These are phyloP conservation scores for Pachypeltis micranthus DNA, from an alignment of 1,140 invertebrate species.

Conservation along the genomic window DNA sequence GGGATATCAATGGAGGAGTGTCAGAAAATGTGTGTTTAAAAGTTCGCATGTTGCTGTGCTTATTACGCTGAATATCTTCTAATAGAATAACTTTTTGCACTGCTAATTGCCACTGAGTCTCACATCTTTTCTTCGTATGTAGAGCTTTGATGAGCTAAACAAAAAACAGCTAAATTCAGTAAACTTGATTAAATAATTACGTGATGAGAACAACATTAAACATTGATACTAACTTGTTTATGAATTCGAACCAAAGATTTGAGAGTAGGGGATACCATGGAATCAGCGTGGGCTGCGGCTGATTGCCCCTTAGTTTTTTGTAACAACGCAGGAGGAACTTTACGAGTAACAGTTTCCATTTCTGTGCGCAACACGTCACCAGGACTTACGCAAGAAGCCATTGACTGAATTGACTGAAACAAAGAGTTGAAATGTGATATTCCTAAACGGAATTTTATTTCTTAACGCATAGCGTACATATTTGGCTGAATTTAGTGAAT, in stretches of 20 bases:
- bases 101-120: slow-evolving; percentile 83
- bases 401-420: slow-evolving; percentile 55
- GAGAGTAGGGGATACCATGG: slow-evolving; percentile 58
- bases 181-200: not conserved
- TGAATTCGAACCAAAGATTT: slow-evolving; percentile 72
- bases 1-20: slow-evolving; percentile 46
- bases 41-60: slow-evolving; percentile 54
- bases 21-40: slow-evolving; percentile 68
- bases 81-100: slow-evolving; percentile 66
- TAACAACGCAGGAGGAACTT: slow-evolving; percentile 64
- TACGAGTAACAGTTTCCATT: slow-evolving; percentile 78
- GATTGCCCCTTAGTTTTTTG: slow-evolving; percentile 54
- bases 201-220: not conserved
- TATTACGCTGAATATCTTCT: slow-evolving; percentile 79
- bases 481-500: no score
- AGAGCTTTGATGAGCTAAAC: slow-evolving; percentile 69
- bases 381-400: slow-evolving; percentile 50
- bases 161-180: slow-evolving; percentile 13
- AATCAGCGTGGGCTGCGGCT: slow-evolving; percentile 52
- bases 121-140: slow-evolving; percentile 76
- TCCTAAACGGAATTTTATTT: no score
- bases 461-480: not conserved
- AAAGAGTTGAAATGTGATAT: no score
- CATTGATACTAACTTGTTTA: slow-evolving; percentile 43
- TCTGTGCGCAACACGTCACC: slow-evolving; percentile 54